A percentile compares a stretch with the other conserved stretches of the same genome.
Conservation (phyloP, 2,113 vertebrate genomes). For the Merops nubicus region DNA sequence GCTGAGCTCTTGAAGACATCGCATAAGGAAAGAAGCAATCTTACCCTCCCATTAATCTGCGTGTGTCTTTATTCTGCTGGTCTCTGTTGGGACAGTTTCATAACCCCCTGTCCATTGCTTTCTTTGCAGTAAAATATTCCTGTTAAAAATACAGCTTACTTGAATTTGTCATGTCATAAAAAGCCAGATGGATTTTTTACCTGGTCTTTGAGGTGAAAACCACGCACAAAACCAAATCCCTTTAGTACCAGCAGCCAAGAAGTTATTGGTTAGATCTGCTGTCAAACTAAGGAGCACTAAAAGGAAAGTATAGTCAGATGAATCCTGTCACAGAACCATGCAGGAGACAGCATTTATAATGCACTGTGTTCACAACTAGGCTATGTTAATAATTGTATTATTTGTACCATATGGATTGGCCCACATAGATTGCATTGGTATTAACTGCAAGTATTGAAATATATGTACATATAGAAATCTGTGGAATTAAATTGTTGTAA, state of each 20-base stretch:
- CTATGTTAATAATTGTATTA: background rate
- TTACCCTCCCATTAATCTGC: background rate
- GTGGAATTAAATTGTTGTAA: background rate
- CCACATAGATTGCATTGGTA: background rate
- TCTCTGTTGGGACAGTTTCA: background rate
- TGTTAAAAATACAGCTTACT: background rate
- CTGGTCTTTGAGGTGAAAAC: background rate
- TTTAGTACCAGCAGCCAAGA: background rate
- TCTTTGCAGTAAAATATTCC: background rate
- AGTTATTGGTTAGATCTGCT: background rate
- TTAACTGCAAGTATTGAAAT: background rate
- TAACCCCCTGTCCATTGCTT: background rate
- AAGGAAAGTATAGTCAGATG: background rate
- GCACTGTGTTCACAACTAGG: background rate
- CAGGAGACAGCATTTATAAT: background rate
- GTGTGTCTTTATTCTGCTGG: background rate
- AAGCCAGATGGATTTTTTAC: background rate
- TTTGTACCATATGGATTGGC: background rate
- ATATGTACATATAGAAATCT: background rate
- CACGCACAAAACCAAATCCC: background rate
- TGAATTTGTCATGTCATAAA: background rate
- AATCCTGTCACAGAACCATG: fast-evolving
- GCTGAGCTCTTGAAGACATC: background rate
- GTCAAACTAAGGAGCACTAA: background rate
- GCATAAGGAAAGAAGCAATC: background rate